Percentiles rank a stretch among this genome's conserved stretches.
phyloP scores from a whole-genome alignment of 2,888 invertebrate species.

The Ophonus ardosiacus region DNA sequence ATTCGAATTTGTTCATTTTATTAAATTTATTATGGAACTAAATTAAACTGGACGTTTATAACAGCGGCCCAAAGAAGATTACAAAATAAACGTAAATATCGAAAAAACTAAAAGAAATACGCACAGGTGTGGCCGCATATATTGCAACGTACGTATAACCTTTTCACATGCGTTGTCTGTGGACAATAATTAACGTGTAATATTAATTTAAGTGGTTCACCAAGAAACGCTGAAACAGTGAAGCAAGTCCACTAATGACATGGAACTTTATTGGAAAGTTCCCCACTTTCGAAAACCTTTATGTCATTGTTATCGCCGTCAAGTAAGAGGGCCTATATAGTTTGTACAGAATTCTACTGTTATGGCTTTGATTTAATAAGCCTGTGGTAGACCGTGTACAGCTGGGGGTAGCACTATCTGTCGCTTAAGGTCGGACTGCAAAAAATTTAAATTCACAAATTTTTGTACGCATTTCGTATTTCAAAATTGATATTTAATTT shows the following conservation, averaged over 20 bases:
- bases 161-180: conserved; percentile 31
- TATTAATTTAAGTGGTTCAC: conserved; percentile 58
- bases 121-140: conserved; percentile 24
- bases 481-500: too few species aligned
- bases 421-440: too few species aligned
- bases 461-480: too few species aligned
- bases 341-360: too few species aligned
- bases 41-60: too few species aligned
- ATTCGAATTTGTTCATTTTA: too few species aligned
- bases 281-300: conserved; percentile 56
- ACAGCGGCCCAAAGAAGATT: too few species aligned
- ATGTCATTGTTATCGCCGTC: not conserved
- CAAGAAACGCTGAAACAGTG: conserved; percentile 36
- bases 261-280: conserved; percentile 51
- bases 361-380: too few species aligned
- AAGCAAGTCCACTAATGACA: conserved; percentile 53
- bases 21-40: too few species aligned
- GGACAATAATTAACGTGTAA: conserved; percentile 48
- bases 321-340: not conserved
- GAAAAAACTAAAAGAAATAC: not conserved
- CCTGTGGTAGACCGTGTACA: too few species aligned
- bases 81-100: not conserved
- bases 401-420: too few species aligned
- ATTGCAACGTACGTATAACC: conserved; percentile 27
- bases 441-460: too few species aligned